phyloP scores from a whole-genome alignment of 2,888 invertebrate genomes.

The Limnephilus auricula region DNA sequence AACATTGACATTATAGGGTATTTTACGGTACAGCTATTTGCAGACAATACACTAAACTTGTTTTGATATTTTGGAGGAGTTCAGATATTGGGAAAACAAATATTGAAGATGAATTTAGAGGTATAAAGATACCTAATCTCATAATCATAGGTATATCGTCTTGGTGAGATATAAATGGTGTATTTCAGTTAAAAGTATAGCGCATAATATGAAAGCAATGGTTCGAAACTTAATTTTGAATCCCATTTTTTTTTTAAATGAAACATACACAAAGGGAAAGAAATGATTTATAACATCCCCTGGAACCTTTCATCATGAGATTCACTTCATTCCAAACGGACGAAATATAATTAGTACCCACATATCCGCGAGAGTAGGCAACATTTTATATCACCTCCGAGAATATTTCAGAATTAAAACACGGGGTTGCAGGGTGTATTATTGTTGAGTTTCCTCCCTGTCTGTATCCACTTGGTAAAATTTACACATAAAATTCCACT shows the following conservation, averaged over 20 bases:
- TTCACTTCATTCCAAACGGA: constrained; percentile 57
- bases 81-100: neutral
- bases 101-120: neutral
- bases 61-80: neutral
- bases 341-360: constrained; percentile 59
- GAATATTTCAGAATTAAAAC: constrained; percentile 65
- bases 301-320: constrained; percentile 30
- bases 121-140: too few relatives aligned
- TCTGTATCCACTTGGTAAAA: constrained; percentile 18
- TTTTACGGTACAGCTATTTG: neutral
- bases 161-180: neutral
- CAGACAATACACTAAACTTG: too few relatives aligned
- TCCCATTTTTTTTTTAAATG: neutral
- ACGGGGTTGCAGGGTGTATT: constrained; percentile 56
- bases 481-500: constrained; percentile 18
- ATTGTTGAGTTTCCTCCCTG: constrained; percentile 51
- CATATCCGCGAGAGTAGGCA: constrained; percentile 45
- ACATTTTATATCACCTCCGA: constrained; percentile 64
- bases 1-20: too few relatives aligned
- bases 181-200: neutral
- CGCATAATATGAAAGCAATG: too few relatives aligned
- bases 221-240: too few relatives aligned
- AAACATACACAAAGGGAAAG: neutral
- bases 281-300: constrained; percentile 8
- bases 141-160: neutral